Conservation (phyloP, 2,797 vertebrate species). For the Lemur catta region DNA sequence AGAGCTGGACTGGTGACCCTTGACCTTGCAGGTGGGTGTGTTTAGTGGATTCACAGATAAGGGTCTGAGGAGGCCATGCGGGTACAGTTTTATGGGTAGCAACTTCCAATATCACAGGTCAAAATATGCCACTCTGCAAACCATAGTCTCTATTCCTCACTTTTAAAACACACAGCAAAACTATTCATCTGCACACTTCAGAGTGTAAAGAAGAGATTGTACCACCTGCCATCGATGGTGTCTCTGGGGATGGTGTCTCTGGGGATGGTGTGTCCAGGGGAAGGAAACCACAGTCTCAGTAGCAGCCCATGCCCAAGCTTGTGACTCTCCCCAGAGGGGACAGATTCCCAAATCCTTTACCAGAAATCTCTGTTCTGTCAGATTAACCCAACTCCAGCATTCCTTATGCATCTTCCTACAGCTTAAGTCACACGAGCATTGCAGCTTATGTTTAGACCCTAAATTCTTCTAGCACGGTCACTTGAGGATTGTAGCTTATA, state of each 20-base stretch:
- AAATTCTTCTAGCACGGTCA: not conserved
- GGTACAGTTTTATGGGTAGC: not conserved
- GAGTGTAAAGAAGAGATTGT: not conserved
- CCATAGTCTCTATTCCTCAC: not conserved
- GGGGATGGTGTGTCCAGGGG: not conserved
- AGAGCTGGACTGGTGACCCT: not conserved
- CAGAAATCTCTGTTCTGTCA: not conserved
- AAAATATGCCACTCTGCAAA: not conserved
- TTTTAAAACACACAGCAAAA: not conserved
- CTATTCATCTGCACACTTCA: fast-evolving
- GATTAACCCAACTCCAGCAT: fast-evolving
- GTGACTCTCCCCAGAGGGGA: not conserved
- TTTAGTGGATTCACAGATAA: not conserved
- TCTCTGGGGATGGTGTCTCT: not conserved
- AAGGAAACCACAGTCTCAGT: not conserved
- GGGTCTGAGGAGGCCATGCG: not conserved
- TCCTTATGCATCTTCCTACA: not conserved
- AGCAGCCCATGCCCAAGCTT: too few relatives aligned
- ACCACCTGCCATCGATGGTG: too few relatives aligned
- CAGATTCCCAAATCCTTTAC: not conserved
- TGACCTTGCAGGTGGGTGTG: not conserved
- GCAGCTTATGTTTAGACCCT: not conserved
- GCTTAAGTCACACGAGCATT: fast-evolving
- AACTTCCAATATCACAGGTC: not conserved
- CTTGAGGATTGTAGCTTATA: not conserved